Evolutionary conservation across 2,888 invertebrate genomes (phyloP).

Genomic region (Crioceris asparagi): DNA sequence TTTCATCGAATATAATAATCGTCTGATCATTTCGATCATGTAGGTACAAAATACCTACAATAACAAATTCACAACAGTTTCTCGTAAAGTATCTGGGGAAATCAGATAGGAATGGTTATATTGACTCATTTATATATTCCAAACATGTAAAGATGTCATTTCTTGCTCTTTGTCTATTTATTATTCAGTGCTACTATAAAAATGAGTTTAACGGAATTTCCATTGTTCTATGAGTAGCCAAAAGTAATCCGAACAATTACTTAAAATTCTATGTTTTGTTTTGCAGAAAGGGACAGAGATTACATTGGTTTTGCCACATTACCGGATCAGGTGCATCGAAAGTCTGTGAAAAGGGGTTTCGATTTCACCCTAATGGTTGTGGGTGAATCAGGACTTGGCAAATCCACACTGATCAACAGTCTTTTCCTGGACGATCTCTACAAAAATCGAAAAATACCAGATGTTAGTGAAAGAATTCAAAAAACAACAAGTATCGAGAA

Average conservation of each 20-base stretch:
- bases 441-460: constrained; percentile 66
- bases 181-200: no score
- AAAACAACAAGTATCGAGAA: constrained; percentile 63
- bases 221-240: neutral
- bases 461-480: constrained; percentile 51
- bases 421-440: constrained; percentile 89
- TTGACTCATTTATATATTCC: no score
- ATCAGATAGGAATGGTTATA: no score
- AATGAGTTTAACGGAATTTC: no score
- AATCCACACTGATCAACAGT: constrained; percentile 90
- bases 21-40: no score
- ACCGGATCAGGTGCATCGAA: constrained; percentile 92
- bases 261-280: constrained; percentile 2
- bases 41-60: no score
- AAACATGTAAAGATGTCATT: no score
- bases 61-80: no score
- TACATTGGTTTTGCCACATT: constrained; percentile 93
- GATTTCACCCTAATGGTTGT: constrained; percentile 96
- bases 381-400: constrained; percentile 88
- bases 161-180: no score
- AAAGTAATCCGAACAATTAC: neutral
- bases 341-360: constrained; percentile 92
- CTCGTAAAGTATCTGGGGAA: no score
- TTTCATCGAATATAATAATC: no score
- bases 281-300: constrained; percentile 48